Base-by-base conservation (phyloP, 1,140 invertebrate genomes). In the Charaxes varanes region DNA sequence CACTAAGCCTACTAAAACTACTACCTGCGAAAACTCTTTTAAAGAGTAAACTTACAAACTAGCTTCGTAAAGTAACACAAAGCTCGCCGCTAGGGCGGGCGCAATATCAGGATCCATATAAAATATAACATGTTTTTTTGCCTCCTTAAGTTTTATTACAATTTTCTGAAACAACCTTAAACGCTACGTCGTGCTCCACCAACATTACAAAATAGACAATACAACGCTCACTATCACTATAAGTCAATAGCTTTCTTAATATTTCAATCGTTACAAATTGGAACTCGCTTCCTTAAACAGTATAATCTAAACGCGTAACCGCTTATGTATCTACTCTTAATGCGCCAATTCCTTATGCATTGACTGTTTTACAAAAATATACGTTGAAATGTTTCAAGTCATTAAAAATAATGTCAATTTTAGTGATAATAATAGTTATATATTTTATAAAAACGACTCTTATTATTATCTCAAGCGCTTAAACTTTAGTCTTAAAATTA, bases 1-100 rank as follows among this genome's bases (percentile, higher is more conserved):
- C 82, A 85, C 81, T 85, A 85, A 85, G 84, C 84, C 78, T 85
- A 85, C 76, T 81, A 83, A 76, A 79, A 66, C 77, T 83, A 85
- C 82, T 85, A 85, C 77, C 73, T 85, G 80, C 81, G 74, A 82
- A 83, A 78, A 76, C 84, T 85, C 84, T 86, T 85, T 84, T 74
- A 71, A 83, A 86, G 84, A 85, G 84, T 60, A 71, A 78, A 81
- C 84, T 85, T 85, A 85, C 71, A 64, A 26, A 41, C 84, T 85
- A 85, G 35, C 46, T 76, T 83, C 76, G 77, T 81, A 81, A 84
- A 79, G 68, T 79, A 80, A 83, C 74, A 76, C 64, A 55, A 61
- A 56, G 41, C 62, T 60, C 60, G 52, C 38, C 59, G 45, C 45
- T 46, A 42, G 44, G 36, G 53, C 44, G 49, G 57, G 55, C 60